Evolutionary conservation across 2,113 vertebrate species (phyloP).

Genomic region (Tychaedon coryphoeus): DNA sequence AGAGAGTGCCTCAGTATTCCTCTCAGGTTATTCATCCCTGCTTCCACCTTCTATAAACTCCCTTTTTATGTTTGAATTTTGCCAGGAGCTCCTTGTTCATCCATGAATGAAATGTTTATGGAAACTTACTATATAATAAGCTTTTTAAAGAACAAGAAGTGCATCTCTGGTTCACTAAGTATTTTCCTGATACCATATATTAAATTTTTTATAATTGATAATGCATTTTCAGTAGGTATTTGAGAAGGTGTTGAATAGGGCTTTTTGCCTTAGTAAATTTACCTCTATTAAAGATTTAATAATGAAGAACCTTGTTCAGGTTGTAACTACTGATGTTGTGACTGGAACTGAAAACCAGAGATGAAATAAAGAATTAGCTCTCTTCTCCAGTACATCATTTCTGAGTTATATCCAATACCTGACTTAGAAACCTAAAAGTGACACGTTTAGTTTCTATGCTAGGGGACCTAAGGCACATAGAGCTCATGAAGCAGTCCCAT

Average conservation of each 20-base stretch:
- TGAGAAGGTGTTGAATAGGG: not conserved
- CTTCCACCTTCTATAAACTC: not conserved
- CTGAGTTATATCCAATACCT: not conserved
- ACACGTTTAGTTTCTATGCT: not conserved
- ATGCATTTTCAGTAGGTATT: not conserved
- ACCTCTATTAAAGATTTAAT: not conserved
- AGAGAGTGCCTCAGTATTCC: not conserved
- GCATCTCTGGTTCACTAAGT: constrained; percentile 9
- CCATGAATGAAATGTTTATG: not conserved
- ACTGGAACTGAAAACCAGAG: constrained; percentile 21
- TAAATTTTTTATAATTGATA: not conserved
- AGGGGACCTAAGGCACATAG: not conserved
- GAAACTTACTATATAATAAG: not conserved
- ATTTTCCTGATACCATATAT: not conserved
- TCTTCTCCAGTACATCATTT: constrained; percentile 2
- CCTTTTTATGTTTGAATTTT: not conserved
- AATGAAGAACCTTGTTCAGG: not conserved
- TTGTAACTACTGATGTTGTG: not conserved
- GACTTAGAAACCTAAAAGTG: not conserved
- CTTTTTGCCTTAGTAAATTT: not conserved
- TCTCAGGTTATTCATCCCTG: not conserved
- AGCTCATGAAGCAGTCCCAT: not conserved
- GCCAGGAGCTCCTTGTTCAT: not conserved
- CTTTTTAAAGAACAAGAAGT: not conserved
- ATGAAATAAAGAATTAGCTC: not conserved